Evolutionary conservation across 1,140 invertebrate species (phyloP).

Genomic region (Macrobrachium nipponense): DNA sequence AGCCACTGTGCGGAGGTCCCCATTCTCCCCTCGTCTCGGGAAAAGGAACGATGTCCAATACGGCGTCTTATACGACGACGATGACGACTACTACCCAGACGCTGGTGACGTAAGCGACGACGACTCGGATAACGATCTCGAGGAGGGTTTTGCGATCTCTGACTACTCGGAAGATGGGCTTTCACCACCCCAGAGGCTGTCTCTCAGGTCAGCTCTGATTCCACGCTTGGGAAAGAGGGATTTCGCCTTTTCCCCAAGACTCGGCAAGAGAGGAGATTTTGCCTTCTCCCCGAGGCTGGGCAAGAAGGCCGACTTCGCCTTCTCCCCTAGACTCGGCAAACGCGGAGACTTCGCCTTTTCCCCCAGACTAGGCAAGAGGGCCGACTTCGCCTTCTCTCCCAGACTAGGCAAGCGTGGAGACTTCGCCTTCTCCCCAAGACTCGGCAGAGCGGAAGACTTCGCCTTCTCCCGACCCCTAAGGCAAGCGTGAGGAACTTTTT

Average conservation of each 20-base stretch:
- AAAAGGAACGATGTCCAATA: not conserved
- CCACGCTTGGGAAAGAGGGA: slow-evolving; percentile 22
- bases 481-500: not conserved
- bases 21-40: slow-evolving; percentile 24
- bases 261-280: slow-evolving; percentile 16
- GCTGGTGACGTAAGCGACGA: not conserved
- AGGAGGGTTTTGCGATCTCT: not conserved
- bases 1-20: slow-evolving; percentile 31
- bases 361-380: slow-evolving; percentile 34
- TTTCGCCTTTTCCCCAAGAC: slow-evolving; percentile 40
- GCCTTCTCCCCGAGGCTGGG: slow-evolving; percentile 26
- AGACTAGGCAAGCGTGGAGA: slow-evolving; percentile 17
- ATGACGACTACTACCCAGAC: not conserved
- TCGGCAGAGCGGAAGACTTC: slow-evolving; percentile 17
- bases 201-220: slow-evolving; percentile 9
- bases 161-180: too few species aligned
- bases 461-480: not conserved
- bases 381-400: slow-evolving; percentile 35
- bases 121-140: slow-evolving; percentile 13
- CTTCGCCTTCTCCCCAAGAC: slow-evolving; percentile 30
- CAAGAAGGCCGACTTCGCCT: slow-evolving; percentile 31
- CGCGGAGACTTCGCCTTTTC: slow-evolving; percentile 16
- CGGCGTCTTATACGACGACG: not conserved
- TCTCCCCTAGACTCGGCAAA: slow-evolving; percentile 36
- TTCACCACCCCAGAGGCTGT: too few species aligned